Evolutionary conservation across 2,888 invertebrate species (phyloP).

Genomic region (Clunio marinus): DNA sequence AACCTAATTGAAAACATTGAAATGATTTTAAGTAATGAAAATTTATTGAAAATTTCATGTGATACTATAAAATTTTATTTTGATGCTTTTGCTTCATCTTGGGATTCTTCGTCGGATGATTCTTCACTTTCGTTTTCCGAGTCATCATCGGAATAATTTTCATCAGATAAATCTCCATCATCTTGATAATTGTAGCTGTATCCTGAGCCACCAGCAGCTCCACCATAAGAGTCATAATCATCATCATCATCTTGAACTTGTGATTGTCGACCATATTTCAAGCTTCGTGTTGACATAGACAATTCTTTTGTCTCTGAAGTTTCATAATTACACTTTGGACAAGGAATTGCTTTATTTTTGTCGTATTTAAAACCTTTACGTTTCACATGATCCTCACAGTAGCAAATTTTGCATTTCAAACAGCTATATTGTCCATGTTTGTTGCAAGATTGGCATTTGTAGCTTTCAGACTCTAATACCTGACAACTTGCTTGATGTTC

Average conservation of each 20-base stretch:
- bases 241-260: slow-evolving; percentile 59
- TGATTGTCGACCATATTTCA: slow-evolving; percentile 85
- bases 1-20: background rate
- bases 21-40: too few species aligned
- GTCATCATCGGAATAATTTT: slow-evolving; percentile 17
- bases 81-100: slow-evolving; percentile 2
- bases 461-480: slow-evolving; percentile 89
- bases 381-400: slow-evolving; percentile 93
- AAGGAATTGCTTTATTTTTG: slow-evolving; percentile 78
- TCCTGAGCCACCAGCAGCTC: slow-evolving; percentile 40
- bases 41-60: too few species aligned
- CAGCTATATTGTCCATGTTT: slow-evolving; percentile 63
- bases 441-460: slow-evolving; percentile 96
- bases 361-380: slow-evolving; percentile 87
- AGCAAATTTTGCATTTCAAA: slow-evolving; percentile 60
- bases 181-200: slow-evolving; percentile 19
- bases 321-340: slow-evolving; percentile 90
- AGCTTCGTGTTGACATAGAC: slow-evolving; percentile 88
- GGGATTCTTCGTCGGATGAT: background rate
- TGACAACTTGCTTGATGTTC: slow-evolving; percentile 97
- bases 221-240: slow-evolving; percentile 52
- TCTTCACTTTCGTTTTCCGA: background rate
- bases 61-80: background rate
- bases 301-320: slow-evolving; percentile 92
- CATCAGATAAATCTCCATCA: slow-evolving; percentile 14